Base-by-base conservation (phyloP, 2,888 invertebrate genomes). In the Clistopyga incitator region DNA sequence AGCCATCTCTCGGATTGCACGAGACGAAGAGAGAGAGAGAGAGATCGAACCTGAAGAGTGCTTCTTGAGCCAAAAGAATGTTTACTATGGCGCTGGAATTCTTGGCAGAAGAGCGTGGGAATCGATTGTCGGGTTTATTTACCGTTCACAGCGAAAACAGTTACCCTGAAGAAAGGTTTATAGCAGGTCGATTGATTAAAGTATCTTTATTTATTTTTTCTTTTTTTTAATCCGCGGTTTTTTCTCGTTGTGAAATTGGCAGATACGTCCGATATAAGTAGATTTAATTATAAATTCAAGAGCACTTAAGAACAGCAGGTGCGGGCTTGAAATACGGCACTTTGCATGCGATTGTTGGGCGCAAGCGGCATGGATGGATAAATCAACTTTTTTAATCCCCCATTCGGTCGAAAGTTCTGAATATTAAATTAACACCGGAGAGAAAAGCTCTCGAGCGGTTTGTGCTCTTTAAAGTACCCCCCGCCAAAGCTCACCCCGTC, bases 341-440 rank as follows among this genome's bases (percentile, higher is more conserved):
- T 54, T 23, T 54, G 23, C 20, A 23, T 54, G 3, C 23, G 23
- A 54, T 54, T 23, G 54, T 54, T 23, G 54, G 23, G 54, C 23
- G 10, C 23, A 8, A 20, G 11, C 23, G 13, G 18, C 38, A 59
- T 42, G 29, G 13, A 64, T 18, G 18, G 50, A 65, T n/a, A 45
- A 64, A 70, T 70, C 52, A 67, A 67, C 74, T 79, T 79, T 79
- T 74, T 74, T 74, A 74, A 74, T 74, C 13, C 15, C n/a, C 15
- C 29, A 54, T 54, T 54, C 54, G 54, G 23, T 10, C 23, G 23
- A 68, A 82, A 82, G 54, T 82, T 82, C 50, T 42, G 78, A 70
- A 54, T 65, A 75, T 78, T 78, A 65, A 78, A 78, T 78, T 75
- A 78, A 68, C 64, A 78, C 59, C 25, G 64, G 25, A n/a, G 29